Percentiles rank a stretch among this genome's conserved stretches.
These are phyloP conservation scores for Coracopsis vasa DNA, from an alignment of 2,113 vertebrate species.

Conservation along the genomic window DNA sequence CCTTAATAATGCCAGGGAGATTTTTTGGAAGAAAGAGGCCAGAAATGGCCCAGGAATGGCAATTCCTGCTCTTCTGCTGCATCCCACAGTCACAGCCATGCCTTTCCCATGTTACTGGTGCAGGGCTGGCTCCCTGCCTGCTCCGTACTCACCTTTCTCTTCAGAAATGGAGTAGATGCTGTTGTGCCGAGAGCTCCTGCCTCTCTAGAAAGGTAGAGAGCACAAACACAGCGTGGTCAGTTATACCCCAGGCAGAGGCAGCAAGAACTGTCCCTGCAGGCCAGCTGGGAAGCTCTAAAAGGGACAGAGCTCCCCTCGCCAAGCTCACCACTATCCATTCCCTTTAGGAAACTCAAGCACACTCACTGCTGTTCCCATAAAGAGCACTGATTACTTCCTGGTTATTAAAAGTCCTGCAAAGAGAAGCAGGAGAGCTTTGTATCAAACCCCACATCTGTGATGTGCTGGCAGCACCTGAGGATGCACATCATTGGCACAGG, in stretches of 20 bases:
- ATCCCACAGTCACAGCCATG: accelerated
- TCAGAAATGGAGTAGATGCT: constrained; percentile 31
- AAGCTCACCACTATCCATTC: background rate
- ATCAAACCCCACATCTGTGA: background rate
- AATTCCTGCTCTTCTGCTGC: background rate
- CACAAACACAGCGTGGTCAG: background rate
- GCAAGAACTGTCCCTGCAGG: background rate
- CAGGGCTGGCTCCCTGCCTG: background rate
- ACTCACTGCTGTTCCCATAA: background rate
- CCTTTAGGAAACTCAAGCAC: background rate
- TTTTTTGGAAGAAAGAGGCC: background rate
- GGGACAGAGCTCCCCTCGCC: background rate
- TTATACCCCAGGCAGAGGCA: background rate
- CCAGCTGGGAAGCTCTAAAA: background rate
- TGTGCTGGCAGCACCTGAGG: accelerated
- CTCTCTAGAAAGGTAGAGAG: background rate
- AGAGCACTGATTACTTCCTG: background rate
- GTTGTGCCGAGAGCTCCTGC: constrained; percentile 48
- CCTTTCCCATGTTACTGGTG: accelerated
- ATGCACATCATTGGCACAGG: background rate
- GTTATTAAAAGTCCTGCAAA: background rate
- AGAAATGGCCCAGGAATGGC: background rate
- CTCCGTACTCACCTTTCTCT: constrained; percentile 45
- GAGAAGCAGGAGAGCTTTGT: background rate
- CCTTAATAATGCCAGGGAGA: background rate